Percentiles rank a stretch among this genome's conserved stretches.
Evolutionary conservation across 2,888 invertebrate species (phyloP).

Genomic region (Nymphalis polychloros): DNA sequence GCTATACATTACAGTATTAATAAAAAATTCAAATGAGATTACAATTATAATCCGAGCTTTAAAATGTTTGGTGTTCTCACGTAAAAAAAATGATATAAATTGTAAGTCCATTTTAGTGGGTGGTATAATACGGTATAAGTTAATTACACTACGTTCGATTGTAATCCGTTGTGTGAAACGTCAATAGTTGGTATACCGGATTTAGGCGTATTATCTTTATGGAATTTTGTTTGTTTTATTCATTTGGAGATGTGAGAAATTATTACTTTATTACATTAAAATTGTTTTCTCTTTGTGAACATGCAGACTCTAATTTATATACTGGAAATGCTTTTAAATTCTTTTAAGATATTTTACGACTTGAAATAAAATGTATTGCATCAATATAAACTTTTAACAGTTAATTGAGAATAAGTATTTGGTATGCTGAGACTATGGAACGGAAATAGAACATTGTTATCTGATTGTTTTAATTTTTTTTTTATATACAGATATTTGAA

Average conservation of each 20-base stretch:
- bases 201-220: conserved; percentile 17
- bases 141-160: conserved; percentile 43
- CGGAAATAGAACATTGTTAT: too few relatives aligned
- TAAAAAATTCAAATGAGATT: conserved; percentile 79
- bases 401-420: too few relatives aligned
- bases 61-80: conserved; percentile 74
- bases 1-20: conserved; percentile 59
- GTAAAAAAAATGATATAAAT: conserved; percentile 54
- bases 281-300: background rate
- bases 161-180: conserved; percentile 60
- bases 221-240: conserved; percentile 18
- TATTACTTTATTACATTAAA: conserved; percentile 18
- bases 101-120: conserved; percentile 50
- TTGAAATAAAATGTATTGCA: background rate
- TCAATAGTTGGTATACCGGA: conserved; percentile 47
- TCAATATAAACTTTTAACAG: background rate
- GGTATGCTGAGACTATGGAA: too few relatives aligned
- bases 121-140: conserved; percentile 40
- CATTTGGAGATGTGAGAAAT: conserved; percentile 1
- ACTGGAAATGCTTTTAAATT: conserved; percentile 11
- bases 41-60: conserved; percentile 68
- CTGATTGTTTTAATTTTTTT: too few relatives aligned
- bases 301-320: background rate
- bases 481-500: too few relatives aligned
- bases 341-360: conserved; percentile 1